These are phyloP conservation scores for Pogona vitticeps DNA, from an alignment of 2,113 vertebrate genomes.

Conservation along the genomic window DNA sequence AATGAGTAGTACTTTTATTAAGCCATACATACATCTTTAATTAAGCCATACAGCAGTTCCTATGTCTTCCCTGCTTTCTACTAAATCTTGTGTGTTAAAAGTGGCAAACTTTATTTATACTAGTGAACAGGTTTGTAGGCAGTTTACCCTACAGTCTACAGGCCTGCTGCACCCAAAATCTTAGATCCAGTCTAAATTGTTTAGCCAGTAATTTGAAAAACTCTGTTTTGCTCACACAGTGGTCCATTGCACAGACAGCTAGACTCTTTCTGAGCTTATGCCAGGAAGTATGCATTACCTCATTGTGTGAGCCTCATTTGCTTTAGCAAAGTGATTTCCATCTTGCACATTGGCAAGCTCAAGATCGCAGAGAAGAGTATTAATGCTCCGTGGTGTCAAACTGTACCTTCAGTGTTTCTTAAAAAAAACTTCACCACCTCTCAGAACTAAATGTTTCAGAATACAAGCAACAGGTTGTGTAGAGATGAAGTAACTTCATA, in stretches of 20 bases:
- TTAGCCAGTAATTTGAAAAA: not conserved
- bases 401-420: not conserved
- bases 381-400: too few relatives aligned
- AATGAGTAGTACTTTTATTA: too few relatives aligned
- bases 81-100: not conserved
- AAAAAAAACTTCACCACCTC: not conserved
- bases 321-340: too few relatives aligned
- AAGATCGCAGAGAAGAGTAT: too few relatives aligned
- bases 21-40: too few relatives aligned
- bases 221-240: too few relatives aligned
- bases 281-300: too few relatives aligned
- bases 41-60: not conserved
- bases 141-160: not conserved
- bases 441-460: not conserved
- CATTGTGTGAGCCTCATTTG: too few relatives aligned
- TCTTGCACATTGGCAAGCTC: too few relatives aligned
- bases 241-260: too few relatives aligned
- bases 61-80: not conserved
- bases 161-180: not conserved
- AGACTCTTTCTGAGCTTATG: too few relatives aligned
- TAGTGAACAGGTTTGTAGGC: not conserved
- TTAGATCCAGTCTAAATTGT: not conserved
- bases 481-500: not conserved
- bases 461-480: not conserved
- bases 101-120: not conserved